Conservation (phyloP, 2,113 vertebrate species). For the Antidorcas marsupialis region DNA sequence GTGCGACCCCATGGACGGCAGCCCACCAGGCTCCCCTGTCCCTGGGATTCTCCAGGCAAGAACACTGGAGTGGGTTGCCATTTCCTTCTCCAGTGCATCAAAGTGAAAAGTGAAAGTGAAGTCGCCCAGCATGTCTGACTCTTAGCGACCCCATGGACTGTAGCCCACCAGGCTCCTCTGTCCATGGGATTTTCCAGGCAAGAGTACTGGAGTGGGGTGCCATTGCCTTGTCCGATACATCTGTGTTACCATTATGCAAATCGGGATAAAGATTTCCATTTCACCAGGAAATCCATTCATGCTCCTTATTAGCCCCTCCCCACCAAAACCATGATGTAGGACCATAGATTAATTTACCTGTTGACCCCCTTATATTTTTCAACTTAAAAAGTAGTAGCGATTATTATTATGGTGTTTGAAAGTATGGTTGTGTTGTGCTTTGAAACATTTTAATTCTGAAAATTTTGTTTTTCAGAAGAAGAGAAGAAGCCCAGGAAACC, state of each 20-base stretch:
- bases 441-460: slow-evolving; percentile 36
- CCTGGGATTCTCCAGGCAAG: no score
- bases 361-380: not conserved
- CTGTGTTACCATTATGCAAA: not conserved
- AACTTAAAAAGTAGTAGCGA: not conserved
- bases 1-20: no score
- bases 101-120: no score
- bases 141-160: no score
- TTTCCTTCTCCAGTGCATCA: no score
- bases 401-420: not conserved
- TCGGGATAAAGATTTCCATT: not conserved
- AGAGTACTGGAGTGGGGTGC: not conserved
- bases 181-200: not conserved
- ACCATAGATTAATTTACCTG: not conserved
- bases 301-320: not conserved
- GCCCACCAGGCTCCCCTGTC: no score
- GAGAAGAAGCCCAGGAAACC: slow-evolving; percentile 71
- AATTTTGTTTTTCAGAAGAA: slow-evolving; percentile 68
- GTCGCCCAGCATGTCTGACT: no score
- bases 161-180: not conserved
- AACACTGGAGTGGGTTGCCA: no score
- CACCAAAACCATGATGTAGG: not conserved
- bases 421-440: not conserved
- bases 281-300: not conserved
- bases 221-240: no score